These are phyloP conservation scores for Sigmodon hispidus DNA, from an alignment of 2,113 vertebrate species.

Conservation along the genomic window DNA sequence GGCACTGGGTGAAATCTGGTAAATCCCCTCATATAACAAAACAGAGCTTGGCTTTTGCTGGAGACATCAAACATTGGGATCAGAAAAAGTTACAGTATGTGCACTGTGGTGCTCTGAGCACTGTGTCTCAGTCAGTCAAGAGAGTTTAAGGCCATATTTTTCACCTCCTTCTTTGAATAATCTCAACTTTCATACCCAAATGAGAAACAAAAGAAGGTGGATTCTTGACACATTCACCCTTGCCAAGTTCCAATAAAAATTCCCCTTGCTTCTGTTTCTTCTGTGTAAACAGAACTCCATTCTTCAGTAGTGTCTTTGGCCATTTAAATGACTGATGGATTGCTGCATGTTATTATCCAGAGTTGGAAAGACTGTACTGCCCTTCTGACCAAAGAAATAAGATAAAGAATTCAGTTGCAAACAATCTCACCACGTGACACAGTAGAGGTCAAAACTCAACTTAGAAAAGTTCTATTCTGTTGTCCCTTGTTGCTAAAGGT, in stretches of 20 bases:
- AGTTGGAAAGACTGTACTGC: not conserved
- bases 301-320: slow-evolving; percentile 35
- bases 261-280: not conserved
- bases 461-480: slow-evolving; percentile 44
- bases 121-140: not conserved
- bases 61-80: not conserved
- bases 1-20: not conserved
- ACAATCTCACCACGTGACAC: not conserved
- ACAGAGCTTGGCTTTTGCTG: not conserved
- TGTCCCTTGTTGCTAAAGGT: not conserved
- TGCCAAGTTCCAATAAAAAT: not conserved
- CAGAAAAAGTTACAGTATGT: not conserved
- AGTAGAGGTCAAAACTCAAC: slow-evolving; percentile 35
- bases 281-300: not conserved
- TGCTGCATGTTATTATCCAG: slow-evolving; percentile 36
- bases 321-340: slow-evolving; percentile 51
- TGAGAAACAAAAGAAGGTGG: not conserved
- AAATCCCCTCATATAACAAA: not conserved
- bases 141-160: not conserved
- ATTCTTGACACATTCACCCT: not conserved
- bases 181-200: not conserved
- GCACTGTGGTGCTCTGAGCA: not conserved
- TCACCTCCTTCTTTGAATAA: not conserved
- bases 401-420: slow-evolving; percentile 46
- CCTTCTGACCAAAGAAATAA: slow-evolving; percentile 21